phyloP scores from a whole-genome alignment of 2,113 vertebrate genomes.

The Saguinus imperator region DNA sequence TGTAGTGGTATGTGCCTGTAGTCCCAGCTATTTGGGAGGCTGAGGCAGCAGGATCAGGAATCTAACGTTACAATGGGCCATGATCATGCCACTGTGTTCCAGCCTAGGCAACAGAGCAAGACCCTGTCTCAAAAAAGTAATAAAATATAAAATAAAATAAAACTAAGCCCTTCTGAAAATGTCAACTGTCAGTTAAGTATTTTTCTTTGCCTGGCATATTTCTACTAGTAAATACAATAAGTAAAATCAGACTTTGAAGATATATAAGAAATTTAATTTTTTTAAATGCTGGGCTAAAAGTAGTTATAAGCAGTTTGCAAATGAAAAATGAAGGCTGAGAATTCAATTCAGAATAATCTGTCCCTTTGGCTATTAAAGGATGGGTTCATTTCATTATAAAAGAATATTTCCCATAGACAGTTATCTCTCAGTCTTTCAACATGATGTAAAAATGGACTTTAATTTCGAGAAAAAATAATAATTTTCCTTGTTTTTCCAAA shows the following conservation, averaged over 20 bases:
- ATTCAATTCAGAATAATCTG: conserved; percentile 24
- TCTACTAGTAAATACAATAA: neutral
- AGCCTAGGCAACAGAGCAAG: no score
- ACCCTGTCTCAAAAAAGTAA: no score
- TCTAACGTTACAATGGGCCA: no score
- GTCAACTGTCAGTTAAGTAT: neutral
- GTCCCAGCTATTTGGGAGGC: no score
- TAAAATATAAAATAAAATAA: neutral
- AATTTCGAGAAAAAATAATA: neutral
- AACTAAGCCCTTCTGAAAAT: conserved; percentile 21
- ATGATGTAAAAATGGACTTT: conserved; percentile 40
- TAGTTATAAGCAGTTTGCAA: conserved; percentile 40
- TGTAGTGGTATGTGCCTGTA: no score
- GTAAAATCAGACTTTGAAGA: conserved; percentile 28
- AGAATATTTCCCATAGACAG: neutral
- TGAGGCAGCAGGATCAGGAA: no score
- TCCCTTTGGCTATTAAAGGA: neutral
- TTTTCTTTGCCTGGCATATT: neutral
- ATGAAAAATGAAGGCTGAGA: conserved; percentile 32
- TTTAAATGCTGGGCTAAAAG: neutral
- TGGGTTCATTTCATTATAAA: conserved; percentile 17
- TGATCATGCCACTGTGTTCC: no score
- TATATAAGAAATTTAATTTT: neutral
- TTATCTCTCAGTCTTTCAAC: conserved; percentile 32
- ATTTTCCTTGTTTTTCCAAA: conserved; percentile 33